These are phyloP conservation scores for Varanus salvator DNA, from an alignment of 2,113 vertebrate genomes.

Conservation along the genomic window DNA sequence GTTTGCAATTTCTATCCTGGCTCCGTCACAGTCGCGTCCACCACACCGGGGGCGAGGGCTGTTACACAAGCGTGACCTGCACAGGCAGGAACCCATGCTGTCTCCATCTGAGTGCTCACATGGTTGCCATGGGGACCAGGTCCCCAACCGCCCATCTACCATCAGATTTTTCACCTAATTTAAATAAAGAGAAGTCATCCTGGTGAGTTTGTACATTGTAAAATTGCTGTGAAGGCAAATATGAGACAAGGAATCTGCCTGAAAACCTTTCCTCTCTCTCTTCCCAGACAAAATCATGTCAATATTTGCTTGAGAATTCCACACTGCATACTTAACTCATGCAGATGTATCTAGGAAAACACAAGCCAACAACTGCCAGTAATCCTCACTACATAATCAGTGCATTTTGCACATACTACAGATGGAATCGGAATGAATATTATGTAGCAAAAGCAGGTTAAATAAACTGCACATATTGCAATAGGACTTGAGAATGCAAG, in stretches of 20 bases:
- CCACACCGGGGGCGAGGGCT: conserved; percentile 90
- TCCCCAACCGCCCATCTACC: conserved; percentile 85
- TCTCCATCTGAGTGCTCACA: conserved; percentile 94
- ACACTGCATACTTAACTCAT: conserved; percentile 39
- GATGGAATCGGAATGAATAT: background rate
- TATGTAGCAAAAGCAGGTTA: background rate
- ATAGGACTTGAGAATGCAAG: background rate
- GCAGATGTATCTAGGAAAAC: background rate
- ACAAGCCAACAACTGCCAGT: conserved; percentile 16
- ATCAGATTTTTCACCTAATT: conserved; percentile 92
- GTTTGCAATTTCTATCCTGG: conserved; percentile 93
- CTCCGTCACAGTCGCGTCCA: conserved; percentile 86
- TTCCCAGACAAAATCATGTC: conserved; percentile 52
- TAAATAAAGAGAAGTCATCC: conserved; percentile 51
- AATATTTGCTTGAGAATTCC: conserved; percentile 65
- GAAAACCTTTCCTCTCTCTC: conserved; percentile 29
- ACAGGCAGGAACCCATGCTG: conserved; percentile 88
- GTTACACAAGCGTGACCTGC: conserved; percentile 91
- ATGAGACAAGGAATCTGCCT: conserved; percentile 54
- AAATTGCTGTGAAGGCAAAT: conserved; percentile 48
- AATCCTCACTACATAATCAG: conserved; percentile 27
- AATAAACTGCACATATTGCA: background rate
- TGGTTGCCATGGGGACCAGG: conserved; percentile 93
- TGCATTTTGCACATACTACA: background rate
- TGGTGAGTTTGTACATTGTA: conserved; percentile 53